These are phyloP conservation scores for Philopedon plagiatum DNA, from an alignment of 2,888 invertebrate species.

Conservation along the genomic window DNA sequence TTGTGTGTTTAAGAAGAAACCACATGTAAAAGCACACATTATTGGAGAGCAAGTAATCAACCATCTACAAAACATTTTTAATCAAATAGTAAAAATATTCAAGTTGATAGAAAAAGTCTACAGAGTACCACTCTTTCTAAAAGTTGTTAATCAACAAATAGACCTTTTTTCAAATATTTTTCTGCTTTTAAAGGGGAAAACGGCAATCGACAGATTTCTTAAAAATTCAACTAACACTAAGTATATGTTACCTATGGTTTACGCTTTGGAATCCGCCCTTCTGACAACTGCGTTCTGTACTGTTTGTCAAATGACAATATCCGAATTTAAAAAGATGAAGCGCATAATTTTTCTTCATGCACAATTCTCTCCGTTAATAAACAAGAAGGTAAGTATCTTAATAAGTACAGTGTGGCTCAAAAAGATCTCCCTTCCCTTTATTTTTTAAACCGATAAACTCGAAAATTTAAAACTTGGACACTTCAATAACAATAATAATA, in stretches of 20 bases:
- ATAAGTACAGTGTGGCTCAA: too few species aligned
- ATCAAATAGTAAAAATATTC: slow-evolving; percentile 45
- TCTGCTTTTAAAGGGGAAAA: slow-evolving; percentile 31
- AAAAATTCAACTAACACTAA: not conserved
- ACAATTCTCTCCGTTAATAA: not conserved
- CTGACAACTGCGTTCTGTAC: slow-evolving; percentile 7
- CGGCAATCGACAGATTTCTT: slow-evolving; percentile 2
- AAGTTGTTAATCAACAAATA: slow-evolving; percentile 53
- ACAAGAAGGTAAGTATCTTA: slow-evolving; percentile 26
- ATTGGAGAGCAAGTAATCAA: not conserved
- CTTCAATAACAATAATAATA: too few species aligned
- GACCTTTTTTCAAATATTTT: slow-evolving; percentile 52
- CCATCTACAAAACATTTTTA: slow-evolving; percentile 33
- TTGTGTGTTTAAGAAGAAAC: not conserved
- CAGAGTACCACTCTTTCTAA: slow-evolving; percentile 53
- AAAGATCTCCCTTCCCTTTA: too few species aligned
- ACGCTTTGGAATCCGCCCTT: not conserved
- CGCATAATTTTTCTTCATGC: not conserved
- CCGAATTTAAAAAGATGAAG: slow-evolving; percentile 23
- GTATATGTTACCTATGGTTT: slow-evolving; percentile 3
- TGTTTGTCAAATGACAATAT: slow-evolving; percentile 1
- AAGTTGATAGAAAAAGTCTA: slow-evolving; percentile 50
- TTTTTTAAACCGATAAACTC: too few species aligned
- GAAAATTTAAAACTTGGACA: too few species aligned
- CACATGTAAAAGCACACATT: not conserved